phyloP scores from a whole-genome alignment of 2,113 vertebrate species.

The Rattus norvegicus region DNA sequence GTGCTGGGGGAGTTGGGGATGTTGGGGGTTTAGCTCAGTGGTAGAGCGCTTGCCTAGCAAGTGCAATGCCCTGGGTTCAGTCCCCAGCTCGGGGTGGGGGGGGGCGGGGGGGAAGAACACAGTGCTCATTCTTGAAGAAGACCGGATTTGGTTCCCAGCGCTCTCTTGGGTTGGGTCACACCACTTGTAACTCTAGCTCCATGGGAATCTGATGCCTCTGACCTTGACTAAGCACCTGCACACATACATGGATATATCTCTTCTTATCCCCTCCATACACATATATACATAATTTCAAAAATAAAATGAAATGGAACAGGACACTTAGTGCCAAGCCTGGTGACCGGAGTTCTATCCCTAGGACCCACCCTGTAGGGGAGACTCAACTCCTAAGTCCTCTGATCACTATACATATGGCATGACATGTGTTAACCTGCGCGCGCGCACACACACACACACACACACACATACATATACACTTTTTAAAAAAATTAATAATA shows the following conservation, averaged over 20 bases:
- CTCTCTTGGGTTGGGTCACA: neutral
- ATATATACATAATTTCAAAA: neutral
- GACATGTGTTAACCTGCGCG: neutral
- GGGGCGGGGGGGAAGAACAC: no score
- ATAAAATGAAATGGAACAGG: neutral
- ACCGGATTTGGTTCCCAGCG: neutral
- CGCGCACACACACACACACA: neutral
- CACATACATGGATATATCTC: neutral
- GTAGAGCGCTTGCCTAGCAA: no score
- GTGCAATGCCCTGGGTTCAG: no score
- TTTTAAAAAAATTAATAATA: no score
- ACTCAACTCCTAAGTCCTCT: neutral
- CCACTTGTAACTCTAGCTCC: neutral
- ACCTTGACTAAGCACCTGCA: neutral
- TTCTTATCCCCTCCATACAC: neutral
- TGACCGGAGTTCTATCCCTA: neutral
- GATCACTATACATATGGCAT: neutral
- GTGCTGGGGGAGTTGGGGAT: no score
- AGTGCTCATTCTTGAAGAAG: neutral
- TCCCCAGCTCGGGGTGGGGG: no score
- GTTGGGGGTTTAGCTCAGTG: no score
- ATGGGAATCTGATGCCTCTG: neutral
- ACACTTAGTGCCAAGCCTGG: neutral
- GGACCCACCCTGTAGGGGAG: neutral
- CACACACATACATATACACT: neutral